Conservation (phyloP, 2,113 vertebrate genomes). For the Gymnorhina tibicen region DNA sequence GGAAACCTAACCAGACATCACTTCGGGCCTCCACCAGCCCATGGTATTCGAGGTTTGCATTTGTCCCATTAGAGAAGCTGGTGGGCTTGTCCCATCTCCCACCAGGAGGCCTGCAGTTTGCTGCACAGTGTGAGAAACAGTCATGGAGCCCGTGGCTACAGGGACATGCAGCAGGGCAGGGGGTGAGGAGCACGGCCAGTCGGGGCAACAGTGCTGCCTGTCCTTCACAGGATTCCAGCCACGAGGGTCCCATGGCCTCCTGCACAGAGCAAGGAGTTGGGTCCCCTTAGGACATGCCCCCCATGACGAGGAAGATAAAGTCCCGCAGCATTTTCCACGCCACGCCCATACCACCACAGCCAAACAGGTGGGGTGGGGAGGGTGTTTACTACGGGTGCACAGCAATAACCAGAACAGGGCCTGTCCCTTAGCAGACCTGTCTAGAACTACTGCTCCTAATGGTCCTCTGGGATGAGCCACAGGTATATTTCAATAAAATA, state of each 20-base stretch:
- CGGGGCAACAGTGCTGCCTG: accelerated
- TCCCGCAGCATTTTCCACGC: background rate
- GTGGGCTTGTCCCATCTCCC: background rate
- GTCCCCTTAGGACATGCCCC: background rate
- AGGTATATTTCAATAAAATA: background rate
- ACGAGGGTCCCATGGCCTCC: accelerated
- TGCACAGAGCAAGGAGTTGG: accelerated
- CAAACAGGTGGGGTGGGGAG: background rate
- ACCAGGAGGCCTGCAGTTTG: background rate
- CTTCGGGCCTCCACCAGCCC: background rate
- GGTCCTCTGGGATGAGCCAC: background rate
- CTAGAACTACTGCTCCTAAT: background rate
- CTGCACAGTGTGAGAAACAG: background rate
- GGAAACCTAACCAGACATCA: background rate
- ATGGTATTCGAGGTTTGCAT: background rate
- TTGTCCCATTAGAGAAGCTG: background rate
- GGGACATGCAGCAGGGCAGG: background rate
- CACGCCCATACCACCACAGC: background rate
- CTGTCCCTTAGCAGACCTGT: background rate
- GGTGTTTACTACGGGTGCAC: background rate
- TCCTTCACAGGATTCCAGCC: background rate
- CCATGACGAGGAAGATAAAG: background rate
- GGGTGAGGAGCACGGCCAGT: accelerated
- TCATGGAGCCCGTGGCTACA: accelerated
- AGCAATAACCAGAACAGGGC: background rate